phyloP scores from a whole-genome alignment of 1,140 invertebrate genomes.

The Drosophila erecta region DNA sequence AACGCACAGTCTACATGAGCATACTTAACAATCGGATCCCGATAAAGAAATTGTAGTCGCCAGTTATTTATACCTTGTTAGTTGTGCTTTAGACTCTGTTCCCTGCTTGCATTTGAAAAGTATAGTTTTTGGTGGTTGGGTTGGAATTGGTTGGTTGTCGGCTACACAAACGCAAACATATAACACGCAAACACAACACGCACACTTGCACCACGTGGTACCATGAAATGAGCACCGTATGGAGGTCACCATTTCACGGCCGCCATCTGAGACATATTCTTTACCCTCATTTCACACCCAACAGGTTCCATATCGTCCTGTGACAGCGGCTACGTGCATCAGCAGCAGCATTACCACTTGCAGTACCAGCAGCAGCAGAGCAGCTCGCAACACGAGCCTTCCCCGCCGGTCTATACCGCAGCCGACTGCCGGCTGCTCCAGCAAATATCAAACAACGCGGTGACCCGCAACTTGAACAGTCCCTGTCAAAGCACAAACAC shows the following conservation, averaged over 20 bases:
- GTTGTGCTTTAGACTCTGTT: constrained; percentile 59
- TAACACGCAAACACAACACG: constrained; percentile 29
- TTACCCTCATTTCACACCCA: constrained; percentile 50
- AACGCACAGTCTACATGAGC: neutral
- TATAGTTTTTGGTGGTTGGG: constrained; percentile 60
- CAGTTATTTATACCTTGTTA: constrained; percentile 22
- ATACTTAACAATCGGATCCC: neutral
- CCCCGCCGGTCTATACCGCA: constrained; percentile 77
- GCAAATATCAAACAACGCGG: constrained; percentile 82
- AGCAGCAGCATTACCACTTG: constrained; percentile 85
- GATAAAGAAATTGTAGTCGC: constrained; percentile 22
- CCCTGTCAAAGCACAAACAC: constrained; percentile 68
- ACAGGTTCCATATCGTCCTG: constrained; percentile 92
- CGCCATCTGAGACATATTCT: constrained; percentile 30
- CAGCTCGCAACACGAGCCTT: constrained; percentile 50
- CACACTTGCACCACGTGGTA: constrained; percentile 3
- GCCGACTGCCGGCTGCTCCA: constrained; percentile 79
- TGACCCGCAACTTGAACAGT: constrained; percentile 72
- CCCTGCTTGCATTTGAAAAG: constrained; percentile 62
- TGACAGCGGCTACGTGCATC: constrained; percentile 93
- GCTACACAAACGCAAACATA: constrained; percentile 33
- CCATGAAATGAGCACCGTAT: constrained; percentile 12
- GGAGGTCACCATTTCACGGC: constrained; percentile 11
- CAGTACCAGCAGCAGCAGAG: constrained; percentile 55
- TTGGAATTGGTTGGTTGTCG: constrained; percentile 57